These are phyloP conservation scores for Canis aureus DNA, from an alignment of 2,113 vertebrate genomes.

Conservation along the genomic window DNA sequence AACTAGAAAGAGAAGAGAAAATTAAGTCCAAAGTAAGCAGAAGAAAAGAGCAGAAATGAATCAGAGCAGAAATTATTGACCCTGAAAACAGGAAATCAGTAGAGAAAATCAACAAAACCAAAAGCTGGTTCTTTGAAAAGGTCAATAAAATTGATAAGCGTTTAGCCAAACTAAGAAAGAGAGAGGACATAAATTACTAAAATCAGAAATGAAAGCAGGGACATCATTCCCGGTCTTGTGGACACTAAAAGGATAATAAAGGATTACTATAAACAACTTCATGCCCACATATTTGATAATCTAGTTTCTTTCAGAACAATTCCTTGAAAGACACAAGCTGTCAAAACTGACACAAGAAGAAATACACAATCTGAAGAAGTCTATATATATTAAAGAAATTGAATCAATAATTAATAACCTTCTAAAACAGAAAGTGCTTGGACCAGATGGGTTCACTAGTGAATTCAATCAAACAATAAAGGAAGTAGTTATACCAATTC, in stretches of 20 bases:
- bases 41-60: background rate
- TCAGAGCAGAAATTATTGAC: background rate
- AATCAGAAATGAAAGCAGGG: background rate
- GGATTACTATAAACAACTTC: background rate
- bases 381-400: background rate
- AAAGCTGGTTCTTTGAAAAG: background rate
- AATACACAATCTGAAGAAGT: background rate
- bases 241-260: background rate
- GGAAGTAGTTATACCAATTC: background rate
- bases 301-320: background rate
- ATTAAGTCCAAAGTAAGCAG: background rate
- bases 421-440: background rate
- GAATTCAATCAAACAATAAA: background rate
- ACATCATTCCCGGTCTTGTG: background rate
- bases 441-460: background rate
- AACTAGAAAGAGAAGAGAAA: background rate
- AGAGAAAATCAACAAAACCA: constrained; percentile 27
- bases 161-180: background rate
- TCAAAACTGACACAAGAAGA: background rate
- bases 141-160: background rate
- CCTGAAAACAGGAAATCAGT: background rate
- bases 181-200: background rate
- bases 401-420: background rate
- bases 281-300: background rate
- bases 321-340: background rate